Percentiles rank a stretch among this genome's conserved stretches.
Evolutionary conservation across 2,797 vertebrate species (phyloP).

Genomic region (Anguilla obscura): DNA sequence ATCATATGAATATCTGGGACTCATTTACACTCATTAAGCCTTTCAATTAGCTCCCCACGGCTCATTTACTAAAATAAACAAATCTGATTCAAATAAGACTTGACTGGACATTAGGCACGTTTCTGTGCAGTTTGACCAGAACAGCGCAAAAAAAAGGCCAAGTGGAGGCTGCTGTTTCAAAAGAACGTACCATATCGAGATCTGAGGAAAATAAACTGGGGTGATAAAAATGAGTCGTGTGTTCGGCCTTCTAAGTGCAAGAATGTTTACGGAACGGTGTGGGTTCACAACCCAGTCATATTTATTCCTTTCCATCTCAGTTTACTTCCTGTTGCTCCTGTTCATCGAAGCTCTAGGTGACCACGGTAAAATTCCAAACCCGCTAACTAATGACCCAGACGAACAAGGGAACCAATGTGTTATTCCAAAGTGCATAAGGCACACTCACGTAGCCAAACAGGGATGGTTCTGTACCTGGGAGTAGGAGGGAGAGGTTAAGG

Average conservation of each 20-base stretch:
- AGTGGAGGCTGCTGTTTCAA: not conserved
- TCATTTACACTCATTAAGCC: not conserved
- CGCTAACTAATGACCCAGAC: not conserved
- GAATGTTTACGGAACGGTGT: not conserved
- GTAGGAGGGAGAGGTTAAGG: too few species aligned
- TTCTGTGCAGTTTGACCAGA: not conserved
- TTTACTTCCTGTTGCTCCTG: not conserved
- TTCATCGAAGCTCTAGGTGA: not conserved
- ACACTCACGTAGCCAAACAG: not conserved
- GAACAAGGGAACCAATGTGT: conserved; percentile 3
- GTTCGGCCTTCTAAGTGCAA: not conserved
- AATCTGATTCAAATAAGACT: conserved; percentile 37
- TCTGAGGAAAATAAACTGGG: not conserved
- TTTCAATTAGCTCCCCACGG: not conserved
- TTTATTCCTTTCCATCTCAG: not conserved
- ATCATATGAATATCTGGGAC: not conserved
- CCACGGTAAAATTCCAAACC: not conserved
- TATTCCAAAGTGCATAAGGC: not conserved
- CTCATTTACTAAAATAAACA: not conserved
- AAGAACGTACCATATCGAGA: not conserved
- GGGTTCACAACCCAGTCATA: not conserved
- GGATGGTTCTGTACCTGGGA: not conserved
- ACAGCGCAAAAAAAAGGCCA: not conserved
- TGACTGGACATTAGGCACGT: conserved; percentile 2
- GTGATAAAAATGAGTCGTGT: not conserved